Conservation (phyloP, 2,113 vertebrate genomes). For the Pterocles burchelli region DNA sequence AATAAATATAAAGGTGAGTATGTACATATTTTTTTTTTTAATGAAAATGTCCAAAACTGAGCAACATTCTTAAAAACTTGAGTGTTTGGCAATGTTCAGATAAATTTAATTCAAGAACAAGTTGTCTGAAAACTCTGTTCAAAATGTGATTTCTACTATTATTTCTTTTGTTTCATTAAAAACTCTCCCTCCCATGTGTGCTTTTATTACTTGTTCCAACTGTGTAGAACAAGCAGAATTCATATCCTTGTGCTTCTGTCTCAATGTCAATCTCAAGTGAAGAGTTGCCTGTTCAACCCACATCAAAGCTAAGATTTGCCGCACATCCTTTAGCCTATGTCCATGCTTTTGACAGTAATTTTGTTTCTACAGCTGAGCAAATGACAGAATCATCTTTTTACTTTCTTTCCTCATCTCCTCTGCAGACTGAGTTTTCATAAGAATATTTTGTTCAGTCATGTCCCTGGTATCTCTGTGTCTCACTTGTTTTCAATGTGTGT, state of each 20-base stretch:
- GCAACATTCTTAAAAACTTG: not conserved
- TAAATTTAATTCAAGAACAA: not conserved
- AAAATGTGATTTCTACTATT: not conserved
- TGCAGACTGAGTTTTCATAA: not conserved
- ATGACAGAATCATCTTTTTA: not conserved
- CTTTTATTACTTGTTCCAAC: not conserved
- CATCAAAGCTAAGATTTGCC: not conserved
- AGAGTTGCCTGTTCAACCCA: not conserved
- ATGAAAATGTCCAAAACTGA: not conserved
- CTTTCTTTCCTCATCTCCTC: not conserved
- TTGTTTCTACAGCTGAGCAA: constrained; percentile 24
- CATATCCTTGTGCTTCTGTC: not conserved
- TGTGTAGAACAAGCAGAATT: not conserved
- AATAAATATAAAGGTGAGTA: not conserved
- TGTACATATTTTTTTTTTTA: not conserved
- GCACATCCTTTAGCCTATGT: not conserved
- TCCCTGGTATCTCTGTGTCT: not conserved
- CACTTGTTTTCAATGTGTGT: not conserved
- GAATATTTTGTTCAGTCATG: not conserved
- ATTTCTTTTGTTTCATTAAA: not conserved
- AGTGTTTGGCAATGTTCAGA: not conserved
- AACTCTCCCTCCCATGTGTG: not conserved
- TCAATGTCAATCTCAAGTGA: not conserved
- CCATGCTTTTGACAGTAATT: not conserved
- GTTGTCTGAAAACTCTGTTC: not conserved